Base-by-base conservation (phyloP, 2,888 invertebrate genomes). In the Prosapia bicincta region DNA sequence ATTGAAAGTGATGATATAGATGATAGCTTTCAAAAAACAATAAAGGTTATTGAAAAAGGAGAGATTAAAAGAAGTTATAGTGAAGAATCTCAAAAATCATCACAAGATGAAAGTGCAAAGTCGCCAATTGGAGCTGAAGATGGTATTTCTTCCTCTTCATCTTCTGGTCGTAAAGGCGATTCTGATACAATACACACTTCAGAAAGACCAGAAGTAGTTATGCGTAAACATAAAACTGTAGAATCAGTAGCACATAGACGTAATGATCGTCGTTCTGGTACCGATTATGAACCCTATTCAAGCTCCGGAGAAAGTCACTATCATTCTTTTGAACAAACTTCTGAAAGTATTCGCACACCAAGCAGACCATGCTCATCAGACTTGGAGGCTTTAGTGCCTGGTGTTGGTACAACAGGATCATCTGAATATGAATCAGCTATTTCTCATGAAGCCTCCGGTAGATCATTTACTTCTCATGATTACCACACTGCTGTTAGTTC, bases 251-350 rank as follows among this genome's bases (percentile, higher is more conserved):
- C 38, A 25, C 72, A 74, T 3, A 76, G 71, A 43, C 66, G 68
- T 25, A 13, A 67, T 38, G 93, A 93, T 79, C 87, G 93, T 71
- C 90, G 91, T 82, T 94, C 94, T 0, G 92, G 92, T 43, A 90
- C 93, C 26, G 94, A 95, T 81, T 87, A 92, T 26, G 95, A 96
- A 84, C 88, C 90, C 2, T 92, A 92, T 85, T 95, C 95, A 0
- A 95, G 95, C 85, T 95, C 95, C 15, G 95, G 95, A 20, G 95
- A 94, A 82, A 95, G 95, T 83, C 93, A 93, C 81, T 95, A 95
- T 83, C 95, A 94, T 79, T 96, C 96, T 78, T 94, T 94, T 83
- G 95, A 95, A 83, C 91, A 93, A 82, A 91, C 90, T 23, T 83
- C 83, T 23, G 84, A 84, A 70, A 83, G 84, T 71, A 91, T 92